Conservation (phyloP, 2,113 vertebrate species). For the Petrocephalus microphthalmus region DNA sequence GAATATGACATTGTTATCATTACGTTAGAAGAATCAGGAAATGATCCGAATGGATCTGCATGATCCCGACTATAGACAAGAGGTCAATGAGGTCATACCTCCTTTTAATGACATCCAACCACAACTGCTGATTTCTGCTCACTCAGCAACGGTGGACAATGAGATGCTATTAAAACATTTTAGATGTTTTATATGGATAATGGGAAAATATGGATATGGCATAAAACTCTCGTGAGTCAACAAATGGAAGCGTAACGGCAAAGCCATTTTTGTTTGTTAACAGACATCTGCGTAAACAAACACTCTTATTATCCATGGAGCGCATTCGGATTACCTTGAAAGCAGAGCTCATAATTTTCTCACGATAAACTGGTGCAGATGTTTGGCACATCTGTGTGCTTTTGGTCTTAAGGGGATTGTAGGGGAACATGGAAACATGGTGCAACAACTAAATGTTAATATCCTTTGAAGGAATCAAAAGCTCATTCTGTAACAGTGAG, state of each 20-base stretch:
- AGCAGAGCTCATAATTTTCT: slow-evolving; percentile 32
- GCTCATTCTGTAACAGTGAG: neutral
- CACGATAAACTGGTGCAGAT: slow-evolving; percentile 53
- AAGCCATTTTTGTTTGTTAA: slow-evolving; percentile 26
- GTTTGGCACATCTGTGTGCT: slow-evolving; percentile 36
- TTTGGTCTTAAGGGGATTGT: slow-evolving; percentile 36
- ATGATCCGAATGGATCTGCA: neutral
- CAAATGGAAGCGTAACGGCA: slow-evolving; percentile 20
- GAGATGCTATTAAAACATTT: neutral
- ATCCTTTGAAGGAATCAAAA: slow-evolving; percentile 23
- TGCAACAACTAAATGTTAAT: slow-evolving; percentile 28
- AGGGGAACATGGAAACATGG: slow-evolving; percentile 44
- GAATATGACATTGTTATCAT: neutral
- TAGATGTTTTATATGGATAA: slow-evolving; percentile 22
- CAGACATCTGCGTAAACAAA: slow-evolving; percentile 34
- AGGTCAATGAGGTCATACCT: neutral
- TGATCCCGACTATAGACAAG: neutral
- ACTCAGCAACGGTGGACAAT: neutral
- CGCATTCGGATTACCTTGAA: slow-evolving; percentile 35
- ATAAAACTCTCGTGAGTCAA: neutral
- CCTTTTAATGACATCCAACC: neutral
- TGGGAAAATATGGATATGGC: neutral
- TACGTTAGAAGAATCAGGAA: neutral
- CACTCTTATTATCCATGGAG: slow-evolving; percentile 34
- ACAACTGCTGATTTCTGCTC: neutral